These are phyloP conservation scores for Petrocephalus zakoni DNA, from an alignment of 2,113 vertebrate species.

Conservation along the genomic window DNA sequence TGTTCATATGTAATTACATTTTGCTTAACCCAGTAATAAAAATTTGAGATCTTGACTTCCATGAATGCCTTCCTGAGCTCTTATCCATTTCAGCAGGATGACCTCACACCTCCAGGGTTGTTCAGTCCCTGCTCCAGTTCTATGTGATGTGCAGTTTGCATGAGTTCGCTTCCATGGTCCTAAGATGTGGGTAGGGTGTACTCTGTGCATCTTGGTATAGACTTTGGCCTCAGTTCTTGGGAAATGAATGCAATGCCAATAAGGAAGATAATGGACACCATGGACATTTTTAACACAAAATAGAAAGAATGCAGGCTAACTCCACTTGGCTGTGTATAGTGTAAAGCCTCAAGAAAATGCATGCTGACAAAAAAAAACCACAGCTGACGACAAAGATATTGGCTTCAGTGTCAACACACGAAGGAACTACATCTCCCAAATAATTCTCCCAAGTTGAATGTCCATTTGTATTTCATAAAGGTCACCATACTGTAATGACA, in stretches of 20 bases:
- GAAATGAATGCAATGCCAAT: background rate
- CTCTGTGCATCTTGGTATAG: background rate
- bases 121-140: background rate
- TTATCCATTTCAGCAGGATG: background rate
- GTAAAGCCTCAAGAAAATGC: background rate
- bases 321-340: background rate
- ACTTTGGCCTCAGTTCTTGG: background rate
- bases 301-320: background rate
- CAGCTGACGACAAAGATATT: too few species aligned
- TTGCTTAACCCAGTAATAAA: slow-evolving; percentile 28
- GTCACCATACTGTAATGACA: background rate
- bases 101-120: background rate
- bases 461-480: background rate
- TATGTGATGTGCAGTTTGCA: background rate
- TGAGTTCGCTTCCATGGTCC: background rate
- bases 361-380: background rate
- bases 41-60: background rate
- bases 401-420: background rate
- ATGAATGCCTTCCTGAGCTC: background rate
- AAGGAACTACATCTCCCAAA: background rate
- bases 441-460: background rate
- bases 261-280: background rate
- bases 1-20: slow-evolving; percentile 33
- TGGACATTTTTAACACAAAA: background rate
- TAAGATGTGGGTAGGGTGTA: background rate